Percentiles rank a stretch among this genome's conserved stretches.
Evolutionary conservation across 2,888 invertebrate genomes (phyloP).

Genomic region (Villa cingulata): DNA sequence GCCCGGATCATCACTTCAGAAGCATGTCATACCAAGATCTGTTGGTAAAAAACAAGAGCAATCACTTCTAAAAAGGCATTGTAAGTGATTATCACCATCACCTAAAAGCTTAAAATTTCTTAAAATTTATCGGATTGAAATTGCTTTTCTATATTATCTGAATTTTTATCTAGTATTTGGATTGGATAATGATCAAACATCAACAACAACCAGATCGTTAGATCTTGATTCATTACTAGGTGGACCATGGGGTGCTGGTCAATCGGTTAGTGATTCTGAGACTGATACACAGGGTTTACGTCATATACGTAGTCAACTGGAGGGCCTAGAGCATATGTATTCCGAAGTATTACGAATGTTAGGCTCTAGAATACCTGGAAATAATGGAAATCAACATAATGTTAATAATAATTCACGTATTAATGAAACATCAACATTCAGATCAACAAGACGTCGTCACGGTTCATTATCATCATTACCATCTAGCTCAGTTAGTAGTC

Average conservation of each 20-base stretch:
- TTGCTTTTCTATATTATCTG: neutral
- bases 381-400: neutral
- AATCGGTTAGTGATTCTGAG: slow-evolving; percentile 53
- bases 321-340: slow-evolving; percentile 77
- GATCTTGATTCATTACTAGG: slow-evolving; percentile 69
- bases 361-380: slow-evolving; percentile 28
- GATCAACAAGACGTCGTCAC: slow-evolving; percentile 45
- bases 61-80: slow-evolving; percentile 16
- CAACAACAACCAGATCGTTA: slow-evolving; percentile 61
- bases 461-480: slow-evolving; percentile 74
- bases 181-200: slow-evolving; percentile 60
- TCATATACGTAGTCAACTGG: slow-evolving; percentile 64
- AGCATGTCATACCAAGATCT: slow-evolving; percentile 11
- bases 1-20: slow-evolving; percentile 17
- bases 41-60: slow-evolving; percentile 18
- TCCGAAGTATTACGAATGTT: slow-evolving; percentile 42
- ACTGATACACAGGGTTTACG: slow-evolving; percentile 62
- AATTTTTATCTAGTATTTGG: slow-evolving; percentile 45
- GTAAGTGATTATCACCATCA: slow-evolving; percentile 14
- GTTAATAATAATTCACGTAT: slow-evolving; percentile 4
- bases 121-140: too few relatives aligned
- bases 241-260: slow-evolving; percentile 37
- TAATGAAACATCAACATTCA: slow-evolving; percentile 11
- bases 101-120: too few relatives aligned
- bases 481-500: slow-evolving; percentile 67